These are phyloP conservation scores for Myodes glareolus DNA, from an alignment of 2,113 vertebrate genomes.

Conservation along the genomic window DNA sequence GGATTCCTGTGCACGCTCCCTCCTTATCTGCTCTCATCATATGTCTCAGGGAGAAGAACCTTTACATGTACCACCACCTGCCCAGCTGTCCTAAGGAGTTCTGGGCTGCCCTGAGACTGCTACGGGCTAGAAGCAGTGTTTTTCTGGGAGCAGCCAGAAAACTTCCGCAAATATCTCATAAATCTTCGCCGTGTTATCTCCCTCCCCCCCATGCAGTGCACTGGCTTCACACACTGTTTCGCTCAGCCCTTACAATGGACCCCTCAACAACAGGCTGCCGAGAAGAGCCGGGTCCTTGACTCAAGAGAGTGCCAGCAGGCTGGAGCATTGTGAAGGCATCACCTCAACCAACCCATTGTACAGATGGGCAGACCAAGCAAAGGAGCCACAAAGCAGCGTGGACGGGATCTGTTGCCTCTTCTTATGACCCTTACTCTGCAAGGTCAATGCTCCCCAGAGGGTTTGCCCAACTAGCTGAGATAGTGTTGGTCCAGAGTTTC, in stretches of 20 bases:
- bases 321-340: not conserved
- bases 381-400: not conserved
- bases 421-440: not conserved
- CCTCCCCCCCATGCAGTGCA: not conserved
- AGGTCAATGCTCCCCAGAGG: not conserved
- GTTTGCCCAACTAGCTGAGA: not conserved
- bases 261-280: not conserved
- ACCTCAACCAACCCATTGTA: not conserved
- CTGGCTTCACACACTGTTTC: not conserved
- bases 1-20: too few relatives aligned
- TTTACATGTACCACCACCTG: not conserved
- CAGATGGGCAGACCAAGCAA: not conserved
- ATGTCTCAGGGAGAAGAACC: not conserved
- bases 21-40: not conserved
- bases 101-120: not conserved
- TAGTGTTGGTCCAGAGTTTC: not conserved
- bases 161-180: not conserved
- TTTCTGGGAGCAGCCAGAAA: not conserved
- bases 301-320: not conserved
- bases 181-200: not conserved
- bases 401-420: not conserved
- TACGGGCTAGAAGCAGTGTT: not conserved
- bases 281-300: not conserved
- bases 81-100: not conserved
- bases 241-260: not conserved